These are phyloP conservation scores for Drosophila paramelanica DNA, from an alignment of 2,888 invertebrate genomes.

Conservation along the genomic window DNA sequence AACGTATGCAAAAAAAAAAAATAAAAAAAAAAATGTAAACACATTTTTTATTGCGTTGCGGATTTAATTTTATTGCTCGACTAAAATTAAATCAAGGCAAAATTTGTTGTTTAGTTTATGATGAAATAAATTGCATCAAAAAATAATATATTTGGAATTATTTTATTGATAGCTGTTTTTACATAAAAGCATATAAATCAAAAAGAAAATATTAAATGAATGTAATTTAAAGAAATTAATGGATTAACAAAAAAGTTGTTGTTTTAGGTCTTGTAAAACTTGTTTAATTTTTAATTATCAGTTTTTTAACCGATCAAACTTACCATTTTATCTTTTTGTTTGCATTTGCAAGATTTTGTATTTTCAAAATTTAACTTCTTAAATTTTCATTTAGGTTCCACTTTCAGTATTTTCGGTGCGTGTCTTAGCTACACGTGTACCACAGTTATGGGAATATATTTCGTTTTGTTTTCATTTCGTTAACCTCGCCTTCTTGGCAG, in stretches of 20 bases:
- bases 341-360: neutral
- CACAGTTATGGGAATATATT: neutral
- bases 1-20: constrained; percentile 2
- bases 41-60: constrained; percentile 69
- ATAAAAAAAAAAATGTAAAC: constrained; percentile 29
- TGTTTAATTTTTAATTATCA: no score
- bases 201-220: no score
- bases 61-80: constrained; percentile 20
- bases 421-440: constrained; percentile 4
- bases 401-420: constrained; percentile 4
- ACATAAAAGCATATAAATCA: no score
- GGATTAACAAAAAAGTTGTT: no score
- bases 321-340: no score
- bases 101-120: neutral
- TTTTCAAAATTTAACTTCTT: neutral
- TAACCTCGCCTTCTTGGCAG: neutral
- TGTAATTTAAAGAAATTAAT: no score
- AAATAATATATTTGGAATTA: neutral
- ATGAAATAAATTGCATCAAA: neutral
- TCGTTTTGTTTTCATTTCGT: neutral
- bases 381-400: neutral
- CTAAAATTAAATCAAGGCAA: neutral
- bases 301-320: no score
- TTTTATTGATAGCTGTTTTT: no score
- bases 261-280: no score